These are phyloP conservation scores for Hypselothyrea guttata DNA, from an alignment of 2,888 invertebrate species.

Conservation along the genomic window DNA sequence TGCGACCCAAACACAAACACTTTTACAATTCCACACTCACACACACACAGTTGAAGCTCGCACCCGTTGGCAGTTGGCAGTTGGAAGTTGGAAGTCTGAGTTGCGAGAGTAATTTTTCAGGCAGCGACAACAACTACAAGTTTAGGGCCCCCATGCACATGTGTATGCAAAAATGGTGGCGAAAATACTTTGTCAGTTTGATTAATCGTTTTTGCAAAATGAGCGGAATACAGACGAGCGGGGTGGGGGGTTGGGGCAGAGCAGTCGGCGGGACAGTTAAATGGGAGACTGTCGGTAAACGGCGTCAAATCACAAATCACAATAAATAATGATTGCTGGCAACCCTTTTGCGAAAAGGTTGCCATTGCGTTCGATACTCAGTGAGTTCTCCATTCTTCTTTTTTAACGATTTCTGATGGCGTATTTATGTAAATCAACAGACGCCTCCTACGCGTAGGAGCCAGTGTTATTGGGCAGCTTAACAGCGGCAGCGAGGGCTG, in stretches of 20 bases:
- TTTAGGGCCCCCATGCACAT: background rate
- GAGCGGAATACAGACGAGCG: conserved; percentile 10
- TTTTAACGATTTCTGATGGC: conserved; percentile 64
- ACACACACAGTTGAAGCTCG: conserved; percentile 7
- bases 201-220: conserved; percentile 57
- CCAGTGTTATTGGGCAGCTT: conserved; percentile 41
- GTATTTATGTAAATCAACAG: conserved; percentile 66
- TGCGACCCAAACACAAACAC: background rate
- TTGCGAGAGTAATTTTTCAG: conserved; percentile 33
- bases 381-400: conserved; percentile 22
- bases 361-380: conserved; percentile 2
- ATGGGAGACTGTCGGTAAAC: conserved; percentile 38
- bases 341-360: conserved; percentile 51
- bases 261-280: conserved; percentile 1
- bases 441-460: conserved; percentile 20
- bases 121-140: background rate
- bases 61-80: conserved; percentile 36
- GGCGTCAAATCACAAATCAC: conserved; percentile 74
- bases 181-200: conserved; percentile 69
- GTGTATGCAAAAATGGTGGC: conserved; percentile 26
- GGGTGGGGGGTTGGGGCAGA: background rate
- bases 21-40: background rate
- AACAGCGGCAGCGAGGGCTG: conserved; percentile 1
- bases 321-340: conserved; percentile 65
- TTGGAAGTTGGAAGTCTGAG: conserved; percentile 26